Evolutionary conservation across 2,113 vertebrate species (phyloP).

Genomic region (Nicator chloris): DNA sequence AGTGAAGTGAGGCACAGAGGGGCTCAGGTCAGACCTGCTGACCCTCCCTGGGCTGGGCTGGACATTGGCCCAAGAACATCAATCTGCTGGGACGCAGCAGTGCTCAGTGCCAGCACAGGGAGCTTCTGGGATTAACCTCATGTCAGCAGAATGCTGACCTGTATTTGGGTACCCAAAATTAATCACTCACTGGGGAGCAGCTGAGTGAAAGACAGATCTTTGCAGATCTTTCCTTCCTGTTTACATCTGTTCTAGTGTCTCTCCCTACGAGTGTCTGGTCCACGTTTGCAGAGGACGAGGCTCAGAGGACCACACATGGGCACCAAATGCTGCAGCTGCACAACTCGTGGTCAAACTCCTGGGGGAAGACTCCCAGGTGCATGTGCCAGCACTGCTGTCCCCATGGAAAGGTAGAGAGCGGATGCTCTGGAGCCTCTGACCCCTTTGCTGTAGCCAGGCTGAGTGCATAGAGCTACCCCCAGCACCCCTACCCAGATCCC

Average conservation of each 20-base stretch:
- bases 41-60: neutral
- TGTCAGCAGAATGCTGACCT: neutral
- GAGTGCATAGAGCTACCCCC: neutral
- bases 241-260: neutral
- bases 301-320: neutral
- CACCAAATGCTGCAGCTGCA: constrained; percentile 23
- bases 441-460: neutral
- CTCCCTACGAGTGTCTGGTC: neutral
- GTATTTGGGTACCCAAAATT: neutral
- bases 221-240: neutral
- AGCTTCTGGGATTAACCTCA: neutral
- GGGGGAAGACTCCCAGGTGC: neutral
- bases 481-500: neutral
- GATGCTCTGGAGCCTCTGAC: neutral
- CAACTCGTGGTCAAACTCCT: neutral
- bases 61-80: neutral
- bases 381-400: neutral
- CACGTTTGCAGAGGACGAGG: neutral
- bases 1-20: neutral
- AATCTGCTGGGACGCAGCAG: neutral
- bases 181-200: neutral
- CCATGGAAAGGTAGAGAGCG: neutral
- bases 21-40: neutral
- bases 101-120: fast-evolving
- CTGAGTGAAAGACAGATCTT: neutral